A percentile compares a stretch with the other conserved stretches of the same genome.
Conservation (phyloP, 2,797 vertebrate species). For the Falco berigora region DNA sequence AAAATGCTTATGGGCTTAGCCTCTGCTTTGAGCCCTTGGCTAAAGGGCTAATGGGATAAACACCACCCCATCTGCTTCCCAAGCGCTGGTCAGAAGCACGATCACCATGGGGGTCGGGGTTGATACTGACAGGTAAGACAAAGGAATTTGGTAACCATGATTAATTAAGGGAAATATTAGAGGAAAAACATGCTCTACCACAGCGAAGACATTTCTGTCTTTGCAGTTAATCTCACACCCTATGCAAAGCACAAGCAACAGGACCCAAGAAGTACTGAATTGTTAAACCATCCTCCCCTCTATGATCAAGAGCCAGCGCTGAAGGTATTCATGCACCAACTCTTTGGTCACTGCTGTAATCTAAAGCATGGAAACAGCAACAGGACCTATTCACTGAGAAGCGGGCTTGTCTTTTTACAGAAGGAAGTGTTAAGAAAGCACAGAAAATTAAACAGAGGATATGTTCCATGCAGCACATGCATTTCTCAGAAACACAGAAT, state of each 20-base stretch:
- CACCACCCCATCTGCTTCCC: background rate
- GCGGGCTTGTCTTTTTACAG: background rate
- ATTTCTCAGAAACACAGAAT: background rate
- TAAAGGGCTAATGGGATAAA: background rate
- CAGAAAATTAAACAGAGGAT: background rate
- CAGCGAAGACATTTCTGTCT: background rate
- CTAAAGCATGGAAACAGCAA: background rate
- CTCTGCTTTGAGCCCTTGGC: background rate
- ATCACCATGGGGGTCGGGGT: background rate
- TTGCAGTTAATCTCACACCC: background rate
- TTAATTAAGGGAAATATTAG: background rate
- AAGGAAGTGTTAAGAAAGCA: background rate
- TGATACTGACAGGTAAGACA: background rate
- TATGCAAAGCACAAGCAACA: background rate
- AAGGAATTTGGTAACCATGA: background rate
- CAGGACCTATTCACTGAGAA: background rate
- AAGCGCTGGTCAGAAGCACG: background rate
- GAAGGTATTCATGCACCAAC: background rate
- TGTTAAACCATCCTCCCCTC: background rate
- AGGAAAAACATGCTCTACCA: background rate
- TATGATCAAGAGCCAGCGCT: accelerated
- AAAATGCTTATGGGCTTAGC: background rate
- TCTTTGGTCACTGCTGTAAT: background rate
- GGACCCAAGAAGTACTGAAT: background rate
- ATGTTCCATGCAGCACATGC: background rate